A percentile compares a stretch with the other conserved stretches of the same genome.
These are phyloP conservation scores for Zaprionus taronus DNA, from an alignment of 1,140 invertebrate genomes.

Conservation along the genomic window DNA sequence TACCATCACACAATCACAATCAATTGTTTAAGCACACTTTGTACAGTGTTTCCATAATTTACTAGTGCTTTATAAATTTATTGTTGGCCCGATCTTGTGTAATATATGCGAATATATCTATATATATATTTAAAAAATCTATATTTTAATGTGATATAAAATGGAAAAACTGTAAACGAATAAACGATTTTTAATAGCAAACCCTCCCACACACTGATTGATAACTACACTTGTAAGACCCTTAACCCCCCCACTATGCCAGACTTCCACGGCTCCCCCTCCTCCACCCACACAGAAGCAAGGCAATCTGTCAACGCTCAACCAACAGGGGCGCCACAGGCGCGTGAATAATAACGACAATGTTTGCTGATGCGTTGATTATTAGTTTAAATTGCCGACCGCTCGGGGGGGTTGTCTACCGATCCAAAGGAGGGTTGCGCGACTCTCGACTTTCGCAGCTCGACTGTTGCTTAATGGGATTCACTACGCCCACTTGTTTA, in stretches of 20 bases:
- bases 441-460: slow-evolving; percentile 28
- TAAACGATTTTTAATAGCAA: slow-evolving; percentile 71
- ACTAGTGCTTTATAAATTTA: slow-evolving; percentile 56
- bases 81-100: slow-evolving; percentile 65
- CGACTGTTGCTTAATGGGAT: slow-evolving; percentile 74
- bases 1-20: slow-evolving; percentile 5
- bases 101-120: slow-evolving; percentile 60
- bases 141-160: slow-evolving; percentile 80
- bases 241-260: background rate
- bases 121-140: slow-evolving; percentile 58
- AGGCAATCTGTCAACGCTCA: slow-evolving; percentile 69
- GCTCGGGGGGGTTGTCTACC: slow-evolving; percentile 54
- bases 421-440: slow-evolving; percentile 8
- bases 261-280: background rate
- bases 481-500: slow-evolving; percentile 82
- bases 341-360: slow-evolving; percentile 79
- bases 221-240: slow-evolving; percentile 51
- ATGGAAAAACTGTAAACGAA: slow-evolving; percentile 61
- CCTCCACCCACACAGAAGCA: background rate
- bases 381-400: slow-evolving; percentile 83
- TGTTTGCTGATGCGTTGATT: slow-evolving; percentile 84
- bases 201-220: slow-evolving; percentile 44
- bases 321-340: slow-evolving; percentile 55
- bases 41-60: slow-evolving; percentile 42
- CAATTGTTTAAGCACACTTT: slow-evolving; percentile 18